Conservation (phyloP, 2,113 vertebrate genomes). For the Podarcis raffonei region DNA sequence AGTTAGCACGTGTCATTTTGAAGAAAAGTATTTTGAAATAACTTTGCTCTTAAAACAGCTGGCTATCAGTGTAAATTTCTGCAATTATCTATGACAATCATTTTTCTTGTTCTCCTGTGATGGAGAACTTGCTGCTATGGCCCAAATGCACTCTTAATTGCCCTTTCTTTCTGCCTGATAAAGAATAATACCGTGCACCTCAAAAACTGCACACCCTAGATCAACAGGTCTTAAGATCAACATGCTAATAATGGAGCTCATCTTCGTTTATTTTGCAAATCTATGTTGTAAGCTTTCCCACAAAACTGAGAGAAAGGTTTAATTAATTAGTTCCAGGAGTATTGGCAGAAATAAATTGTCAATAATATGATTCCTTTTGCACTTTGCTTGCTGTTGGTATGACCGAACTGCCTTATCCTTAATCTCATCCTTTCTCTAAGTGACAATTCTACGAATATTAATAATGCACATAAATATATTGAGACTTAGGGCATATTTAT, state of each 20-base stretch:
- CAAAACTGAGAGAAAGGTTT: slow-evolving; percentile 13
- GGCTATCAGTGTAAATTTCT: too few relatives aligned
- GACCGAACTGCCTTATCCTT: neutral
- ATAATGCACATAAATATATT: neutral
- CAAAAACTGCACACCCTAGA: neutral
- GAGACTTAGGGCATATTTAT: neutral
- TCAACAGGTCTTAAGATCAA: neutral
- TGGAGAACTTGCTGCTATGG: too few relatives aligned
- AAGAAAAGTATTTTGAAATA: too few relatives aligned
- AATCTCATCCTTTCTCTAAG: neutral
- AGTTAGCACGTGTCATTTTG: too few relatives aligned
- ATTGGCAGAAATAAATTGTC: neutral
- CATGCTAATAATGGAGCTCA: neutral
- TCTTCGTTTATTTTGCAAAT: neutral
- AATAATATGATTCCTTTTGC: neutral
- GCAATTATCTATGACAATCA: too few relatives aligned
- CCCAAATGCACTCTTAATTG: neutral
- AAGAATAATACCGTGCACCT: neutral
- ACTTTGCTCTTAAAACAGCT: too few relatives aligned
- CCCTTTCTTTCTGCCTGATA: neutral
- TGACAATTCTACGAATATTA: slow-evolving; percentile 10
- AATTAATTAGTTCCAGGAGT: neutral
- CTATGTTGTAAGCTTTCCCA: slow-evolving; percentile 4
- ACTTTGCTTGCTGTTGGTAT: neutral
- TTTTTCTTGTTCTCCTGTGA: too few relatives aligned